Conservation (phyloP, 2,888 invertebrate species). For the Imbricaverruca yamaguchii region DNA sequence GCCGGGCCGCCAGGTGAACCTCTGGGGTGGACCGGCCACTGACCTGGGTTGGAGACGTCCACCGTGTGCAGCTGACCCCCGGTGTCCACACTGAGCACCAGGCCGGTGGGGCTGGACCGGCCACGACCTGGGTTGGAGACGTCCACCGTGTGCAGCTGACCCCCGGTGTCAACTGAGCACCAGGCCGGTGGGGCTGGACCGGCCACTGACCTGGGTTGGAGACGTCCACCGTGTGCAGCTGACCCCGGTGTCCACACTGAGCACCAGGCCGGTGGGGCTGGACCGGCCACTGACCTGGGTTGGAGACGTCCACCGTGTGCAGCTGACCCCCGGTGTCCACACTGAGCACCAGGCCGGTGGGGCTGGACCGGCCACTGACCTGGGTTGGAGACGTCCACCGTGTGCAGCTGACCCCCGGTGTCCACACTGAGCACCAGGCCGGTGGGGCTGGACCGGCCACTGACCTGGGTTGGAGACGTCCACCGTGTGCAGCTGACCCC, state of each 20-base stretch:
- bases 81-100: slow-evolving; percentile 30
- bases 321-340: slow-evolving; percentile 33
- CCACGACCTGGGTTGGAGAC: too few relatives aligned
- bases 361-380: slow-evolving; percentile 24
- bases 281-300: slow-evolving; percentile 36
- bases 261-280: slow-evolving; percentile 27
- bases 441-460: slow-evolving; percentile 34
- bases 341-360: slow-evolving; percentile 29
- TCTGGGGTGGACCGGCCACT: slow-evolving; percentile 37
- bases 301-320: slow-evolving; percentile 48
- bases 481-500: slow-evolving; percentile 37
- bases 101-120: slow-evolving; percentile 31
- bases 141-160: too few relatives aligned
- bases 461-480: slow-evolving; percentile 46
- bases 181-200: too few relatives aligned
- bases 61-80: slow-evolving; percentile 34
- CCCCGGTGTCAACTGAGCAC: too few relatives aligned
- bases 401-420: too few relatives aligned
- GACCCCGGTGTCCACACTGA: neutral
- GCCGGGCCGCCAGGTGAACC: too few relatives aligned
- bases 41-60: slow-evolving; percentile 48
- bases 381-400: too few relatives aligned
- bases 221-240: too few relatives aligned
- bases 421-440: too few relatives aligned
- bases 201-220: too few relatives aligned